Evolutionary conservation across 2,797 vertebrate genomes (phyloP), one percentile per base, ranked within the genome.

Genomic region (Protosalanx chinensis): DNA sequence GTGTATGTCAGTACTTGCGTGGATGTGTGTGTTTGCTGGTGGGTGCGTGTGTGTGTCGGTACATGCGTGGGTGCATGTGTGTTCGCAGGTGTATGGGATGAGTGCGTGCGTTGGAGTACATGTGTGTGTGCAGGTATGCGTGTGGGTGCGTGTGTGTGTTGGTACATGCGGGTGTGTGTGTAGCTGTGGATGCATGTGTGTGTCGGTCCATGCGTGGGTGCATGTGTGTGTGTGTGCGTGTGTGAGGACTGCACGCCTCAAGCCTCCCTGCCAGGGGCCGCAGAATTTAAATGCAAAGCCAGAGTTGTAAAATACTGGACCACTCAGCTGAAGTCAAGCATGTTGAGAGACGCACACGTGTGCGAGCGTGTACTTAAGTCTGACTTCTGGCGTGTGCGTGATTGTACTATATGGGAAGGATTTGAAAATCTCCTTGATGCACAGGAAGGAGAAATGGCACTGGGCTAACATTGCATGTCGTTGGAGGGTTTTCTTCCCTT

Each of bases 361-460:
- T 63, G 51, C 65, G 33, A 72, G n/a, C 15, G 1, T 61, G 0
- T 66, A 23, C 66, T 30, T 27, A 60, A 56, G 33, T 70, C 64
- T 63, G 59, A 71, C 67, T 8, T 41, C 15, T 67, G 58, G 27
- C 29, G 37, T 62, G 37, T 49, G 32, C 27, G 4, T 30, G 20
- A 53, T 30, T 35, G 58, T 71, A 27, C 41, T 53, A n/a, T 37
- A 60, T 60, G 35, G 49, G 10, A 46, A 49, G 33, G 64, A 59
- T 67, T 56, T 53, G 74, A 72, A 79, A 80, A 62, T 71, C 71
- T 74, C 77, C 74, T 84, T 80, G 76, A 81, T 78, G 72, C 70
- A 75, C 70, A 74, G 49, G 82, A 82, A 81, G 23, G n/a, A 71
- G 72, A 79, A 78, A 76, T 76, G 73, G 81, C 74, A 82, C 64